These are phyloP conservation scores for Drosophila gunungcola DNA, from an alignment of 1,140 invertebrate genomes.

Conservation along the genomic window DNA sequence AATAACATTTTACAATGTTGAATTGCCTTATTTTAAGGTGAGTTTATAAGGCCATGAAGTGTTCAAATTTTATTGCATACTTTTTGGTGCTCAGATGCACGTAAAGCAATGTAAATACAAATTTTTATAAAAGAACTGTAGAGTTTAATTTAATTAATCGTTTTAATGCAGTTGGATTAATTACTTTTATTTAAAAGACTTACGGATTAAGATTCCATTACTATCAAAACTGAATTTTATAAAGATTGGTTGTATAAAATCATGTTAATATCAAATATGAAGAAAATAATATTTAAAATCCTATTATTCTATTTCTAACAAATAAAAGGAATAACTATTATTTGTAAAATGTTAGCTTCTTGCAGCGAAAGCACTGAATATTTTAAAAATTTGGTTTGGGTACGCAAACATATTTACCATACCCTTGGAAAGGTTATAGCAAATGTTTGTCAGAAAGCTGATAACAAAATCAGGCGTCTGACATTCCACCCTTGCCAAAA, in stretches of 20 bases:
- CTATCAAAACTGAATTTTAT: too few species aligned
- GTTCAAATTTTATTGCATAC: neutral
- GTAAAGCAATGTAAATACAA: too few species aligned
- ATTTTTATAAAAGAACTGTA: too few species aligned
- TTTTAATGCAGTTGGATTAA: too few species aligned
- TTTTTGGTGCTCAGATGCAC: neutral
- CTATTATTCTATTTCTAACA: too few species aligned
- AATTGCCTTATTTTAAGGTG: neutral
- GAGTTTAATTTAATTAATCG: too few species aligned
- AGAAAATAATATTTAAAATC: too few species aligned
- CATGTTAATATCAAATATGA: too few species aligned
- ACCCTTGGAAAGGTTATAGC: conserved; percentile 5
- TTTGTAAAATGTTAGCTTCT: neutral
- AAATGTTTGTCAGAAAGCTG: conserved; percentile 15
- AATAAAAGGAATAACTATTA: neutral
- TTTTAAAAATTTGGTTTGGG: neutral
- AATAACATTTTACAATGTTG: neutral
- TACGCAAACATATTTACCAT: neutral
- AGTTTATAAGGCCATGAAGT: too few species aligned
- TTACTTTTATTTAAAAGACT: too few species aligned
- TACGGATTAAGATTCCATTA: too few species aligned
- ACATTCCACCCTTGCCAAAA: conserved; percentile 22
- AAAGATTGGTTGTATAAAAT: too few species aligned
- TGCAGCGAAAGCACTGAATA: neutral
- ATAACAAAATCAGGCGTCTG: conserved; percentile 20